phyloP scores from a whole-genome alignment of 2,113 vertebrate genomes.

The Podiceps cristatus region DNA sequence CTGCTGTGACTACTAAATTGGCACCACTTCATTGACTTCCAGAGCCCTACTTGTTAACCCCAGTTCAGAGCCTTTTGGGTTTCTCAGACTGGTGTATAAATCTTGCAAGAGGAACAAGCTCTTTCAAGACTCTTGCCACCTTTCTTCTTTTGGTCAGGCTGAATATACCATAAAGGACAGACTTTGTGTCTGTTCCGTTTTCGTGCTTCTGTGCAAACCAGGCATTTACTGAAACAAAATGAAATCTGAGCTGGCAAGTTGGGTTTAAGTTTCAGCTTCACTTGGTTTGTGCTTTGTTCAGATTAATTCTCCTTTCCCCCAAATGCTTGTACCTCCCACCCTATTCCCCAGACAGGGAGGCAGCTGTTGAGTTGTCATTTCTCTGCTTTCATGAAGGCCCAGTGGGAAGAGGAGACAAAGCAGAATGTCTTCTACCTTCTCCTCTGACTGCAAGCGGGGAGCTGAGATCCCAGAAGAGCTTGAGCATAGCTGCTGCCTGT shows the following conservation, averaged over 20 bases:
- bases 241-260: not conserved
- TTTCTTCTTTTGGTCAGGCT: not conserved
- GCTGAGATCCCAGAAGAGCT: not conserved
- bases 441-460: not conserved
- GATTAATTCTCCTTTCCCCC: not conserved
- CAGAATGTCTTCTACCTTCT: conserved; percentile 14
- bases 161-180: not conserved
- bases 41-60: not conserved
- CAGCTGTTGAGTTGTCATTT: conserved; percentile 20
- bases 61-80: not conserved
- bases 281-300: not conserved
- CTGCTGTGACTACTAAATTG: not conserved
- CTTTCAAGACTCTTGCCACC: not conserved
- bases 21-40: not conserved
- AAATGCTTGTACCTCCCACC: not conserved
- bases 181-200: not conserved
- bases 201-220: not conserved
- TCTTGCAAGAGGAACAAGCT: not conserved
- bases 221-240: not conserved
- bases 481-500: not conserved
- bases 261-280: not conserved
- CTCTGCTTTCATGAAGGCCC: not conserved
- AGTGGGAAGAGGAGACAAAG: conserved; percentile 34
- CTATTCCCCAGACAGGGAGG: not conserved
- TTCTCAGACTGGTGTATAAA: not conserved